Evolutionary conservation across 2,888 invertebrate species (phyloP), one percentile per base, ranked within the genome.

Genomic region (Prosopocoilus inquinatus): DNA sequence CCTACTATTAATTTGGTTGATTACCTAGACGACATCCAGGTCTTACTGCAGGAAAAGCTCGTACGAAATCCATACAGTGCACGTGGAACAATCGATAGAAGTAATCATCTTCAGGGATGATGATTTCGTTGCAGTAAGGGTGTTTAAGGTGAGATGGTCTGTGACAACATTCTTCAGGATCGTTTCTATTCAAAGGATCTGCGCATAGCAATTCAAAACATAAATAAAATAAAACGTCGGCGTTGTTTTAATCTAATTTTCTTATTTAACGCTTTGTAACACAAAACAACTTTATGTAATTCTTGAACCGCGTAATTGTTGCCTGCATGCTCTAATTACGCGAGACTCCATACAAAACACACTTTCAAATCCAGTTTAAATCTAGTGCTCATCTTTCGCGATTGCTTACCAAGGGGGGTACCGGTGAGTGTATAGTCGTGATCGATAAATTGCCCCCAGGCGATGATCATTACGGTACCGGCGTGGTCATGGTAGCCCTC

Each of bases 391-490:
- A 28, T 28, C 20, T 28, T 28, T 5, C 20, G 5, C 1, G 20
- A 28, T 28, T 44, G 63, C 79, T 78, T 80, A 93, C 93, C 93
- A 61, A 94, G 80, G 41, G 94, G 92, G 20, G 93, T 94, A 64
- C 85, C 94, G 53, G 93, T 93, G 36, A 94, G 82, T 3, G 94
- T 94, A 68, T 91, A 91, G 76, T 94, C 94, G 80, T 95, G 94
- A 78, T 94, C 94, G 87, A 94, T 92, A 78, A 94, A 94, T 78
- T 94, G 94, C 67, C 94, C 94, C 94, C 94, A 95, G 53, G 94
- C 93, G 66, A 91, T 90, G 55, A 94, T 88, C 90, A 94, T 91
- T 67, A 94, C 92, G 32, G 94, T 94, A 49, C 94, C 93, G 28
- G 94, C 94, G 77, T 94, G 94, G 77, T 95, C 94, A 74, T 94